A percentile compares a stretch with the other conserved stretches of the same genome.
Evolutionary conservation across 2,888 invertebrate genomes (phyloP).

Genomic region (Pantelozetes paolii): DNA sequence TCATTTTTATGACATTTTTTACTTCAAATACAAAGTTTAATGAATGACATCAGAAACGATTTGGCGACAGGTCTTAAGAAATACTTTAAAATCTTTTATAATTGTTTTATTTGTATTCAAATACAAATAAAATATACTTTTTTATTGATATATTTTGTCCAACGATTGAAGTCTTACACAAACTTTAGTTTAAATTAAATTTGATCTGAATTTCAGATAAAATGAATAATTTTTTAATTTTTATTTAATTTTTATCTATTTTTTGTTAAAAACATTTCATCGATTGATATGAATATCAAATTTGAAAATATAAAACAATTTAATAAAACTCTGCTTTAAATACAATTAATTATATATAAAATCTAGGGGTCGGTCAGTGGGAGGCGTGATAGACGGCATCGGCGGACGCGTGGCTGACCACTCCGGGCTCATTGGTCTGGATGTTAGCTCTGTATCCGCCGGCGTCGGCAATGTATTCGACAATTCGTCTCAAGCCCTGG

Average conservation of each 20-base stretch:
- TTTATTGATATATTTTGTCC: too few relatives aligned
- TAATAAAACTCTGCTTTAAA: too few relatives aligned
- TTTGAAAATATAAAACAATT: neutral
- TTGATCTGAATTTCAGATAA: too few relatives aligned
- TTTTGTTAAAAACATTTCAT: neutral
- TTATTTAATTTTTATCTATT: too few relatives aligned
- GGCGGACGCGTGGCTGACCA: constrained; percentile 31
- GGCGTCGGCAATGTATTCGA: constrained; percentile 46
- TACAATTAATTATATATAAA: neutral
- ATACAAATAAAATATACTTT: too few relatives aligned
- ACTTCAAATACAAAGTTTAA: neutral
- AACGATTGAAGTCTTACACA: too few relatives aligned
- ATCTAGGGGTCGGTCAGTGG: neutral
- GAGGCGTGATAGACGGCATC: constrained; percentile 23
- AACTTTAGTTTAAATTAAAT: too few relatives aligned
- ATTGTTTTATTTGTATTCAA: too few relatives aligned
- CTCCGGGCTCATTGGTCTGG: constrained; percentile 43
- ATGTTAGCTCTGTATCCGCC: constrained; percentile 47
- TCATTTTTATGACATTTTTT: neutral
- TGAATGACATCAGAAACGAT: neutral
- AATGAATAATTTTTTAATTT: too few relatives aligned
- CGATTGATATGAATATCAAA: neutral
- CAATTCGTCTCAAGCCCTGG: constrained; percentile 44
- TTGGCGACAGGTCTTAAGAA: neutral
- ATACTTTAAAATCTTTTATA: too few relatives aligned